Percentiles rank a stretch among this genome's conserved stretches.
These are phyloP conservation scores for Steinernema carpocapsae DNA, from an alignment of 2,888 invertebrate species.

Conservation along the genomic window DNA sequence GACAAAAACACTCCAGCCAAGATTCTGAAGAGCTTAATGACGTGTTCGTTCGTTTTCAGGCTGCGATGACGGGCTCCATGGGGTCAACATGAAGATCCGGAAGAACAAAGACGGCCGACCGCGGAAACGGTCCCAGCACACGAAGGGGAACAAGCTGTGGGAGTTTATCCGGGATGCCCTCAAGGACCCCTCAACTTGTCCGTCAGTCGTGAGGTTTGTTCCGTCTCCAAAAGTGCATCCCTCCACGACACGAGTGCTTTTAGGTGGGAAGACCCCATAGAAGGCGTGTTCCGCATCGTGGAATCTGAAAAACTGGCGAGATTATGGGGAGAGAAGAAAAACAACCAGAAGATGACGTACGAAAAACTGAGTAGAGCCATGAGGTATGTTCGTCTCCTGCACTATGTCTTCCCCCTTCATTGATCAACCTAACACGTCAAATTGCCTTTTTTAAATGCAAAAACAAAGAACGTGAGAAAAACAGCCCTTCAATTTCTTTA, in stretches of 20 bases:
- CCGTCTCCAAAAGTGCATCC: background rate
- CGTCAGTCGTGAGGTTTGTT: conserved; percentile 76
- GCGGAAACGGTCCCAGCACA: conserved; percentile 68
- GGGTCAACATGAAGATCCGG: conserved; percentile 45
- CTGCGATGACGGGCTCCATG: conserved; percentile 7
- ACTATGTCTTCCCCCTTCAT: background rate
- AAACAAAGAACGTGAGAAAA: conserved; percentile 4
- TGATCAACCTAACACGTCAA: background rate
- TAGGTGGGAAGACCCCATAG: conserved; percentile 84
- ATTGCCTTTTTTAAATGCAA: background rate
- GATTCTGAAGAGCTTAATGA: background rate
- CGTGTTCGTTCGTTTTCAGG: background rate
- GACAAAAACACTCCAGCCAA: background rate
- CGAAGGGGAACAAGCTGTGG: conserved; percentile 75
- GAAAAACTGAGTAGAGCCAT: conserved; percentile 89
- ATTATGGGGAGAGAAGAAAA: conserved; percentile 84
- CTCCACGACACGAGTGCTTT: conserved; percentile 36
- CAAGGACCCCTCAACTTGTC: conserved; percentile 79
- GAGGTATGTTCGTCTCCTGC: conserved; percentile 73
- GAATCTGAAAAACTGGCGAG: conserved; percentile 85
- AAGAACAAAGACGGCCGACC: conserved; percentile 68
- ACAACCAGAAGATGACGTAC: conserved; percentile 87
- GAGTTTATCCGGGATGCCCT: conserved; percentile 85
- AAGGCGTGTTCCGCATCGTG: conserved; percentile 85
- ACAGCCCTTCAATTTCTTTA: background rate